Evolutionary conservation across 2,113 vertebrate genomes (phyloP), one percentile per base, ranked within the genome.

Genomic region (Seriola quinqueradiata): DNA sequence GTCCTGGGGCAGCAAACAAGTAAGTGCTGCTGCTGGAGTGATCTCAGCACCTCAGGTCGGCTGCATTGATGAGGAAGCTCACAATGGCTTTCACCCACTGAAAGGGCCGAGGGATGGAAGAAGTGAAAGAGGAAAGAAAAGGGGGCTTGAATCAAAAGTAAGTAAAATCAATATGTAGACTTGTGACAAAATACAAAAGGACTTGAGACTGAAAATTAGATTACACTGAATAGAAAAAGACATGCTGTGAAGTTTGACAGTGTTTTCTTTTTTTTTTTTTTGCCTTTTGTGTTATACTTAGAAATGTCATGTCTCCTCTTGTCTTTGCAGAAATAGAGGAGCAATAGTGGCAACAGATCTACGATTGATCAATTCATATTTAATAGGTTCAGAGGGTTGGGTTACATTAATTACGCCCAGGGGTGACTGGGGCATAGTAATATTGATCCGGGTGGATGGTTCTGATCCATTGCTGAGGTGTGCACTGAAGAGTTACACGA

Each of bases 1-100:
- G 63, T 90, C 84, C 70, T 71, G 75, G 84, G 81, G 87, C 81
- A 90, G 86, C 76, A 82, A 81, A 85, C 69, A 91, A 87, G 81
- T 77, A 79, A 82, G 70, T 71, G 50, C 67, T 76, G 71, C 58
- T 59, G 34, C 70, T 70, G 65, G 19, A 75, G 72, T 48, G 73
- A 82, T 83, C 65, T 44, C 10, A 52, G 74, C 77, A 79, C 84
- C 77, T 87, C 61, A 13, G 85, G 70, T 86, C 11, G 1, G 57
- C 68, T 55, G 42, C 61, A 74, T 25, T 81, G 79, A 89, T 60
- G 23, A 75, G 23, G 55, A 75, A 70, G 71, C 34, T 66, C 67
- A 82, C 55, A 75, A 58, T 40, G 59, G 52, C 38, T 32, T 60
- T 66, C 52, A 36, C 11, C 71, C 40, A 28, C 40, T n/a, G 21